These are phyloP conservation scores for Liodrosophila aerea DNA, from an alignment of 2,888 invertebrate genomes.

Conservation along the genomic window DNA sequence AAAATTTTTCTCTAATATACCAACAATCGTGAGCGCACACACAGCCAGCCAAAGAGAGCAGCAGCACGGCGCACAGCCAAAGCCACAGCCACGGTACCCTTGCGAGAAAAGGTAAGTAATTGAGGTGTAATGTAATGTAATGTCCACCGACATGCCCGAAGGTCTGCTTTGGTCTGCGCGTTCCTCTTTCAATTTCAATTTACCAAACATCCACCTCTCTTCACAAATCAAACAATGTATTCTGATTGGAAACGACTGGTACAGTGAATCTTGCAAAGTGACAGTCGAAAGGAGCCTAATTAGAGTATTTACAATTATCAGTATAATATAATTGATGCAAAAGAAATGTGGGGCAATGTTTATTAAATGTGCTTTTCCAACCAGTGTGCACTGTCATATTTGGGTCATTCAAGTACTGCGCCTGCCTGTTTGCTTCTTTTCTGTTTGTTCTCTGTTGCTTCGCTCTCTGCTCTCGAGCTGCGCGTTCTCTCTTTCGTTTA, in stretches of 20 bases:
- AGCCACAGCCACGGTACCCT: slow-evolving; percentile 53
- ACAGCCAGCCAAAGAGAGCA: slow-evolving; percentile 29
- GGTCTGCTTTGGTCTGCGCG: slow-evolving; percentile 44
- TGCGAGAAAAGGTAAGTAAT: slow-evolving; percentile 65
- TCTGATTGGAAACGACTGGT: neutral
- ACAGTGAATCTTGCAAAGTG: neutral
- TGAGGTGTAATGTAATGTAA: slow-evolving; percentile 66
- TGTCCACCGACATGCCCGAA: slow-evolving; percentile 50
- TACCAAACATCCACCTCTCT: slow-evolving; percentile 18
- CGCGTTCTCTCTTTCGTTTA: slow-evolving; percentile 26
- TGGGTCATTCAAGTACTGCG: slow-evolving; percentile 55
- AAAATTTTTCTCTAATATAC: slow-evolving; percentile 75
- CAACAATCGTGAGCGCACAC: slow-evolving; percentile 62
- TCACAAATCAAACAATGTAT: slow-evolving; percentile 14
- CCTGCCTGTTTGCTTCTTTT: slow-evolving; percentile 54
- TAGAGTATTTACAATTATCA: no score
- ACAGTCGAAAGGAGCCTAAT: no score
- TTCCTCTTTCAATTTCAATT: slow-evolving; percentile 30
- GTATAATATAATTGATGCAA: no score
- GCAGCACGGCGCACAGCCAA: slow-evolving; percentile 37
- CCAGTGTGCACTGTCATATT: slow-evolving; percentile 57
- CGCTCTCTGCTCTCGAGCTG: slow-evolving; percentile 33
- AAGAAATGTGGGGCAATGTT: slow-evolving; percentile 29
- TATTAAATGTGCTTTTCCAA: slow-evolving; percentile 31
- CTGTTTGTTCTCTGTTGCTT: slow-evolving; percentile 51